These are phyloP conservation scores for Pollachius pollachius DNA, from an alignment of 2,113 vertebrate genomes.

Conservation along the genomic window DNA sequence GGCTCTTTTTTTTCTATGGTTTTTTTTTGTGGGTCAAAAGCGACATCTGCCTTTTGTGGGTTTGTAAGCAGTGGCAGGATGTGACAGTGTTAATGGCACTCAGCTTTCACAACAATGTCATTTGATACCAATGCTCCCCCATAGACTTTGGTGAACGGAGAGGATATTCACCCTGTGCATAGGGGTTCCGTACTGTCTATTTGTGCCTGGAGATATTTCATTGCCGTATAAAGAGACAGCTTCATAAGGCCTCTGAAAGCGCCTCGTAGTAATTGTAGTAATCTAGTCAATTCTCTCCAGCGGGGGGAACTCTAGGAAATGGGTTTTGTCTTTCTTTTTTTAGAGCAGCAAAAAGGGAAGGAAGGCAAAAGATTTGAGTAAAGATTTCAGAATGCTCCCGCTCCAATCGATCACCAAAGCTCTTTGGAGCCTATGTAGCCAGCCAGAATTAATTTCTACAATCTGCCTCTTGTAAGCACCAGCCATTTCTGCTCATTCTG, in stretches of 20 bases:
- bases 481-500: slow-evolving; percentile 60
- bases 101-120: slow-evolving; percentile 68
- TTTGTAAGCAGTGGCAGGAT: slow-evolving; percentile 65
- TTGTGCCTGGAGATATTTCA: slow-evolving; percentile 45
- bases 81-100: slow-evolving; percentile 65
- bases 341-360: too few relatives aligned
- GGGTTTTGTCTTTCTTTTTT: slow-evolving; percentile 41
- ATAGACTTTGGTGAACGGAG: slow-evolving; percentile 54
- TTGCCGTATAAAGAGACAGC: not conserved
- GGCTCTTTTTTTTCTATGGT: slow-evolving; percentile 19
- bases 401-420: too few relatives aligned
- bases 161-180: slow-evolving; percentile 56
- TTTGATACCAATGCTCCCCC: slow-evolving; percentile 69
- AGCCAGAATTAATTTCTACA: slow-evolving; percentile 44
- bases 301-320: not conserved
- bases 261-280: too few relatives aligned
- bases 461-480: not conserved
- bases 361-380: too few relatives aligned
- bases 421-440: too few relatives aligned
- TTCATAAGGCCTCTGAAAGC: not conserved
- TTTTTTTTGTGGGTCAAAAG: slow-evolving; percentile 54
- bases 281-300: too few relatives aligned
- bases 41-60: slow-evolving; percentile 76
- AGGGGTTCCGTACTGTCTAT: slow-evolving; percentile 46
- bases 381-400: too few relatives aligned